These are phyloP conservation scores for Muntiacus muntjak DNA, from an alignment of 2,113 vertebrate genomes.

Conservation along the genomic window DNA sequence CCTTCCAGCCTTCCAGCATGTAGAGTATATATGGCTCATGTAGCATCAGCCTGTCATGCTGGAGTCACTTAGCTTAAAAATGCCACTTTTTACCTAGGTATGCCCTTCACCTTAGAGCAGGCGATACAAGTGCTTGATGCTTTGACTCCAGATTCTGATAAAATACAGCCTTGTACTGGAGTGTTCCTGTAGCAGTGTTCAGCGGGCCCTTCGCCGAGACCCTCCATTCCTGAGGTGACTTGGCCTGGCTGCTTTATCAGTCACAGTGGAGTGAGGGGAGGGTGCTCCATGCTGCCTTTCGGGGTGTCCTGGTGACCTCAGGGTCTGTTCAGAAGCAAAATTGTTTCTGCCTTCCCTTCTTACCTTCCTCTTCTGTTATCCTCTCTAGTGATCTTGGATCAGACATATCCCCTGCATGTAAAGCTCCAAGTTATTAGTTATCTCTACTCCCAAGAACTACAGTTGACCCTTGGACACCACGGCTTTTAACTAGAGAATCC, in stretches of 20 bases:
- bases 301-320: not conserved
- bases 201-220: fast-evolving
- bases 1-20: not conserved
- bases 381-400: not conserved
- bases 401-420: not conserved
- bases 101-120: not conserved
- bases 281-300: not conserved
- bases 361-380: not conserved
- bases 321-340: not conserved
- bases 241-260: not conserved
- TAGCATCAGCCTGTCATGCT: not conserved
- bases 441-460: not conserved
- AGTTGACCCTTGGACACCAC: not conserved
- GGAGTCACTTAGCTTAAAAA: not conserved
- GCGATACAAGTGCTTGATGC: not conserved
- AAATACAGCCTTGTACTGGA: not conserved
- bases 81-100: fast-evolving
- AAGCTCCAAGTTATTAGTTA: not conserved
- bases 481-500: not conserved
- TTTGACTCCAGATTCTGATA: not conserved
- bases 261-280: not conserved
- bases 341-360: not conserved
- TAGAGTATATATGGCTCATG: too few species aligned
- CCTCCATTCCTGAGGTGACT: not conserved
- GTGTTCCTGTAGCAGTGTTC: not conserved